Base-by-base conservation (phyloP, 2,888 invertebrate species). In the Magallana nippona region DNA sequence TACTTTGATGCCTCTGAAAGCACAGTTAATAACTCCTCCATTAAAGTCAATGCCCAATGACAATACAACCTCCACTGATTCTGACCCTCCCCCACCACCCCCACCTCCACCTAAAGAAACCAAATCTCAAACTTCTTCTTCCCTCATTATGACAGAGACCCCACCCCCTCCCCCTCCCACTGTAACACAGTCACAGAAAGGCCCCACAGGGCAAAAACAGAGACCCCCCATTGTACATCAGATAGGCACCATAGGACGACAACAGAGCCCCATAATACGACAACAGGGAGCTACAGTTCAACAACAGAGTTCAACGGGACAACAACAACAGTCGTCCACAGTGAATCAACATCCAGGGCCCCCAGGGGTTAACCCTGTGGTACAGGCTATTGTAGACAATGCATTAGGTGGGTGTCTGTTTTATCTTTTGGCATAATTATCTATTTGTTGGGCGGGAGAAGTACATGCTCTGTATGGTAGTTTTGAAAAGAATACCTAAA, bases 341-440 rank as follows among this genome's bases (percentile, higher is more conserved):
- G 13, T 55, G n/a, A 55, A 22, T 15, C 56, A 79, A 56, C 57
- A 27, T 13, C 60, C 60, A 60, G 17, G 5, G 44, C 22, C 32
- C 17, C 79, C 63, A 22, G 55, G 79, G 32, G 77, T 84, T 1
- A 84, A 81, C 55, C 84, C 84, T 13, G 84, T 84, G 10, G 62
- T 81, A 22, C 77, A 84, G 15, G 84, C 84, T 11, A 78, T 84
- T n/a, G 57, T 84, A 19, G 77, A 84, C 22, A 84, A 84, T 84
- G 84, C 84, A 55, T 78, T 84, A 22, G 84, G 84, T 19, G 57
- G 11, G 56, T 79, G n/a, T 27, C 15, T 15, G n/a, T 77, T 22
- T 77, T 15, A 32, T 44, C 44, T 44, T 44, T 44, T 5, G 44
- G 44, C 44, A 44, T 44, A 44, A 44, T 44, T 44, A 44, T 44